Evolutionary conservation across 2,888 invertebrate species (phyloP), one percentile per base, ranked within the genome.

Genomic region (Glaucopsyche alexis): DNA sequence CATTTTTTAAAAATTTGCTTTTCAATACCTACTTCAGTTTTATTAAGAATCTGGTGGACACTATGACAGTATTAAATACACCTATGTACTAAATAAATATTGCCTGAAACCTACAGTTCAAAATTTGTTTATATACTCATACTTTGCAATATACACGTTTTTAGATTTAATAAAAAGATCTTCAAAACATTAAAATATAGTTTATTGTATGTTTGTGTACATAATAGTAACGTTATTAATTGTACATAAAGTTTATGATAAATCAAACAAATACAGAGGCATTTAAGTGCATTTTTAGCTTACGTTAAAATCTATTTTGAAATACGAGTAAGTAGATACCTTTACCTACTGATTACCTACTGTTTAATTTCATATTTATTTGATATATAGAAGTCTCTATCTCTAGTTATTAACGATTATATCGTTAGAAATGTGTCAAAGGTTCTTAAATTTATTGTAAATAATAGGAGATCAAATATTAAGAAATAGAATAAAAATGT

Each of bases 401-500:
- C n/a, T 50, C 49, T 49, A 49, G 40, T 29, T 70, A n/a, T 49
- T 16, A 11, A 29, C 60, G 42, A 19, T 45, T 45, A 11, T 64
- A 38, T 19, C 66, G 67, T 66, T 67, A 66, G 13, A 73, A 52
- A 69, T 67, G 74, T 74, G 74, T 74, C 74, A 74, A 74, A 71
- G 47, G 67, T 74, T 74, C 64, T 49, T 45, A 55, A 64, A 74
- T 65, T 71, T 72, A 75, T 79, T 79, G 78, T 76, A 76, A 75
- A 76, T 74, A 85, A 78, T 82, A 83, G 76, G 76, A 78, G 76
- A 80, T 79, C 78, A 81, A 81, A 82, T 83, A 82, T 80, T 80
- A 80, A 81, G 80, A 81, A 81, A 80, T 85, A 83, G 83, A 84
- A 80, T 83, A 84, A 82, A 87, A 84, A 84, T 85, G 87, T 88